Evolutionary conservation across 2,888 invertebrate species (phyloP).

Genomic region (Heliconius ismenius): DNA sequence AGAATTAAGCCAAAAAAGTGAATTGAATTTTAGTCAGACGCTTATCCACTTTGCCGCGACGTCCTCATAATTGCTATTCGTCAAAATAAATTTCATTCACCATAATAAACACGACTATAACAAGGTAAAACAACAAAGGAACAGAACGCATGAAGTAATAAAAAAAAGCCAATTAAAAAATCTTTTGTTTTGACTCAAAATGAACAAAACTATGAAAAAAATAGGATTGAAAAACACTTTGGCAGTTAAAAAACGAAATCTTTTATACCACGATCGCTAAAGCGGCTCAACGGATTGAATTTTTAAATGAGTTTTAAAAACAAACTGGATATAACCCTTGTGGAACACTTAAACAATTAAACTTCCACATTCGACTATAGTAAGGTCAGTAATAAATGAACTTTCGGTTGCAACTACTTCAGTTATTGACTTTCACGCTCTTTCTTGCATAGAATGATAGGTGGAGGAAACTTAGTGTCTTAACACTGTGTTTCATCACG

Average conservation of each 20-base stretch:
- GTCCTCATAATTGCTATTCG: background rate
- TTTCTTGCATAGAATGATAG: background rate
- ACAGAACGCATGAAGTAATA: background rate
- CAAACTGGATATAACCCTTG: constrained; percentile 28
- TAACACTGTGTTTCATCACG: background rate
- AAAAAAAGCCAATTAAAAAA: constrained; percentile 15
- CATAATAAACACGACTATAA: background rate
- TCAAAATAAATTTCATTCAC: background rate
- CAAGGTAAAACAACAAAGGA: background rate
- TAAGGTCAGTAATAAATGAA: constrained; percentile 39
- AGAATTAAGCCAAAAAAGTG: too few relatives aligned
- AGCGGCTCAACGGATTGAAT: constrained; percentile 22
- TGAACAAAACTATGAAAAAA: constrained; percentile 16
- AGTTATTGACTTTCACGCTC: background rate
- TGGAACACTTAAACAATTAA: constrained; percentile 47
- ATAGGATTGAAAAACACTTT: constrained; percentile 17
- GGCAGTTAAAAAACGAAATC: constrained; percentile 19
- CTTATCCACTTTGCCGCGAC: background rate
- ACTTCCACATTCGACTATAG: constrained; percentile 46
- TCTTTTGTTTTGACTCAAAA: constrained; percentile 10
- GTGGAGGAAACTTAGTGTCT: background rate
- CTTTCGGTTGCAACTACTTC: background rate
- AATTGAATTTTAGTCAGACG: background rate
- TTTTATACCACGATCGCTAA: constrained; percentile 16
- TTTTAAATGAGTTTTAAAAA: constrained; percentile 34